Conservation (phyloP, 2,888 invertebrate genomes). For the Nebria salina region DNA sequence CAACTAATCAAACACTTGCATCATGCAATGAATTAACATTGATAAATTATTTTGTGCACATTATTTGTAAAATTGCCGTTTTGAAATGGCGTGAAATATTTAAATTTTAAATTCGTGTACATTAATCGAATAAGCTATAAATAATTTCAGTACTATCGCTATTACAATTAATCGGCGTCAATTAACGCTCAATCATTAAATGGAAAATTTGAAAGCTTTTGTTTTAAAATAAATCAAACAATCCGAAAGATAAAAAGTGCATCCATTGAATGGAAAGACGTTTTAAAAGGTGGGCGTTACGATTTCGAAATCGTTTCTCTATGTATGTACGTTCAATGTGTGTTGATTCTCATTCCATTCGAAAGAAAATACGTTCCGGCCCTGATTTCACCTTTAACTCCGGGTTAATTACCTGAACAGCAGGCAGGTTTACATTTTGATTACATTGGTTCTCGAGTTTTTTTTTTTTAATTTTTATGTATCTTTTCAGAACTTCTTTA, state of each 20-base stretch:
- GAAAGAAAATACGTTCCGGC: background rate
- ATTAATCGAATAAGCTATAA: background rate
- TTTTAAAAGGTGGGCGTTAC: background rate
- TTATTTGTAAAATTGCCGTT: too few relatives aligned
- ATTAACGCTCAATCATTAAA: background rate
- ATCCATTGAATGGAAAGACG: background rate
- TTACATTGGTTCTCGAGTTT: background rate
- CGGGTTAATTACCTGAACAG: constrained; percentile 1
- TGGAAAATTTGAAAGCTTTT: background rate
- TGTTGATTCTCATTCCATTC: background rate
- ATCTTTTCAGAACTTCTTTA: too few relatives aligned
- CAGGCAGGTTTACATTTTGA: background rate
- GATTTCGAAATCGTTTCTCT: background rate
- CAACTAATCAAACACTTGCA: too few relatives aligned
- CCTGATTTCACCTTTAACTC: background rate
- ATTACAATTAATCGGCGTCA: background rate
- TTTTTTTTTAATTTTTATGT: too few relatives aligned
- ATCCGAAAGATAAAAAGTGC: background rate
- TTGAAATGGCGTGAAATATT: too few relatives aligned
- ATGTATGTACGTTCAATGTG: background rate
- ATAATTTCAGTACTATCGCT: background rate
- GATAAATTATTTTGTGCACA: too few relatives aligned
- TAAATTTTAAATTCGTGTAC: too few relatives aligned
- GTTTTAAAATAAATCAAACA: background rate
- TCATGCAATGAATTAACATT: too few relatives aligned